Percentiles rank a stretch among this genome's conserved stretches.
Evolutionary conservation across 2,113 vertebrate genomes (phyloP).

Genomic region (Cyanoramphus novaezelandiae): DNA sequence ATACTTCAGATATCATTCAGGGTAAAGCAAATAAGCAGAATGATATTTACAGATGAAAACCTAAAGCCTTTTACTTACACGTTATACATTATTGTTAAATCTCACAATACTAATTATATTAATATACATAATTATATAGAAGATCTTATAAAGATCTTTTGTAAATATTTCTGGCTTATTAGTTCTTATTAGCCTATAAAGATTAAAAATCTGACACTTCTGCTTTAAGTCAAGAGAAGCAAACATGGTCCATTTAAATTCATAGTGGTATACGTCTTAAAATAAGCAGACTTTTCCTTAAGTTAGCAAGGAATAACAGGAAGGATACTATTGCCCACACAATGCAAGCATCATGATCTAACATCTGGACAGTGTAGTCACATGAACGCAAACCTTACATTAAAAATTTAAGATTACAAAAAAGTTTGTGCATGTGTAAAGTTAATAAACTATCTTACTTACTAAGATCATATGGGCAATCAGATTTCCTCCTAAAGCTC

Average conservation of each 20-base stretch:
- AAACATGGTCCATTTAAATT: not conserved
- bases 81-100: not conserved
- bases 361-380: not conserved
- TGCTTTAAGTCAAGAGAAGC: not conserved
- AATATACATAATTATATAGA: not conserved
- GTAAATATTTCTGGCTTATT: not conserved
- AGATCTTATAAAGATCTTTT: not conserved
- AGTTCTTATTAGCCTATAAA: not conserved
- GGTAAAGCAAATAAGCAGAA: not conserved
- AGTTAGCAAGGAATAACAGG: not conserved
- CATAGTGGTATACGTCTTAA: not conserved
- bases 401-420: not conserved
- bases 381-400: not conserved
- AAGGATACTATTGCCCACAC: not conserved
- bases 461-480: slow-evolving; percentile 97
- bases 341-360: not conserved
- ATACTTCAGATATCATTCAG: not conserved
- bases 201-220: not conserved
- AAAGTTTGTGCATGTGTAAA: not conserved
- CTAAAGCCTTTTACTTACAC: not conserved
- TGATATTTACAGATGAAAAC: not conserved
- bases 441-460: slow-evolving; percentile 60
- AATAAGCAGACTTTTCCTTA: not conserved
- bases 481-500: slow-evolving; percentile 94
- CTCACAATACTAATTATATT: not conserved